A percentile compares a stretch with the other conserved stretches of the same genome.
Conservation (phyloP, 2,797 vertebrate species). For the Myotis pilosus region DNA sequence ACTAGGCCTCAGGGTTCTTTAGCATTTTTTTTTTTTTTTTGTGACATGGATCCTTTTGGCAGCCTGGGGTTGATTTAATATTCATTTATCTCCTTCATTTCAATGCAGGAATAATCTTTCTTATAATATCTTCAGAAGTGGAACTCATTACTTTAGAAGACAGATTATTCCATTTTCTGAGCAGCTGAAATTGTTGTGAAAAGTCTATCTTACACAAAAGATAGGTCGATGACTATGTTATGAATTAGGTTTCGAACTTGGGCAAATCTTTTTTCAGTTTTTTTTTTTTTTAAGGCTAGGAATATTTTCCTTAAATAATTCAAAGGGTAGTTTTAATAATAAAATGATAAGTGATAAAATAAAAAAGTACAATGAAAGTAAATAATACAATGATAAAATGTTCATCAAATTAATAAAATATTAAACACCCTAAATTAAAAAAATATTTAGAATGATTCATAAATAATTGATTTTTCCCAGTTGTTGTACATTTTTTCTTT, state of each 20-base stretch:
- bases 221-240: neutral
- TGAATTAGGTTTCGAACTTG: constrained; percentile 29
- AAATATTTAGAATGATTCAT: neutral
- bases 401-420: neutral
- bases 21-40: constrained; percentile 21
- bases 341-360: constrained; percentile 9
- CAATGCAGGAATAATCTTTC: constrained; percentile 15
- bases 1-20: neutral
- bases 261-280: neutral
- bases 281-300: constrained; percentile 7
- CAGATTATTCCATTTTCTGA: constrained; percentile 22
- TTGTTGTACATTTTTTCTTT: neutral
- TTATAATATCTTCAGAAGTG: neutral
- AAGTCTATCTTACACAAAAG: neutral
- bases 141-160: constrained; percentile 4
- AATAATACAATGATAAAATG: neutral
- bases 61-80: constrained; percentile 24
- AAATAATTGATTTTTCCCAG: neutral
- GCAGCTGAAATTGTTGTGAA: constrained; percentile 49
- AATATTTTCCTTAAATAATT: neutral
- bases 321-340: neutral
- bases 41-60: neutral
- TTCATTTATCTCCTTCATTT: constrained; percentile 14
- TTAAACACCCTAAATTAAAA: neutral
- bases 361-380: neutral